phyloP scores from a whole-genome alignment of 2,113 vertebrate species.

The Neogale vison region DNA sequence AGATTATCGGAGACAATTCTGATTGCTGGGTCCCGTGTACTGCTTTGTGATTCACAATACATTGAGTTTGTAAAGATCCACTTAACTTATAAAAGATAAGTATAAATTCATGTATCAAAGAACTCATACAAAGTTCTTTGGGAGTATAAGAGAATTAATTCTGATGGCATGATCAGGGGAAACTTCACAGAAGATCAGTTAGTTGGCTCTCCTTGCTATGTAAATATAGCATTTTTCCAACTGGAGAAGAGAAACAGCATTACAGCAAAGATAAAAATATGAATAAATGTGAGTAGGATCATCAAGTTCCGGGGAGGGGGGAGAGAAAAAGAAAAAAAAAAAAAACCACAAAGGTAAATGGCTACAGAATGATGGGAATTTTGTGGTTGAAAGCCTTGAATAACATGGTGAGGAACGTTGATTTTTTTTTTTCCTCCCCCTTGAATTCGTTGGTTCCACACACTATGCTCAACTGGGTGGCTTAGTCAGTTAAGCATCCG shows the following conservation, averaged over 20 bases:
- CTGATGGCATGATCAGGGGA: neutral
- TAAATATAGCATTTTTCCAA: neutral
- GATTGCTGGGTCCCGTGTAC: neutral
- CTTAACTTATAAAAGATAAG: neutral
- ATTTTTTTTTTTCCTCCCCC: neutral
- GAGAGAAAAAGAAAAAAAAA: neutral
- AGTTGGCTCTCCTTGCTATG: neutral
- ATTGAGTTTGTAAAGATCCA: neutral
- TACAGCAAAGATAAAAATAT: neutral
- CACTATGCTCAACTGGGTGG: neutral
- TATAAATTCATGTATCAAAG: too few species aligned
- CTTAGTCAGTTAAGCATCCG: neutral
- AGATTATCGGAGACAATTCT: neutral
- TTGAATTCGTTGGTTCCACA: neutral
- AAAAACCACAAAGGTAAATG: neutral
- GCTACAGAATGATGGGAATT: neutral
- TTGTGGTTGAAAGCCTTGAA: neutral
- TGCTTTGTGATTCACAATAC: neutral
- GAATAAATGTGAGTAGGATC: neutral
- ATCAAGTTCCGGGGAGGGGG: neutral
- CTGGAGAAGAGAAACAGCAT: neutral
- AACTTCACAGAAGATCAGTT: neutral
- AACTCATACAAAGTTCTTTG: neutral
- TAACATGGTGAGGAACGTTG: neutral
- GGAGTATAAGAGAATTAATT: neutral